Evolutionary conservation across 2,888 invertebrate genomes (phyloP).

Genomic region (Erpobdella octoculata): DNA sequence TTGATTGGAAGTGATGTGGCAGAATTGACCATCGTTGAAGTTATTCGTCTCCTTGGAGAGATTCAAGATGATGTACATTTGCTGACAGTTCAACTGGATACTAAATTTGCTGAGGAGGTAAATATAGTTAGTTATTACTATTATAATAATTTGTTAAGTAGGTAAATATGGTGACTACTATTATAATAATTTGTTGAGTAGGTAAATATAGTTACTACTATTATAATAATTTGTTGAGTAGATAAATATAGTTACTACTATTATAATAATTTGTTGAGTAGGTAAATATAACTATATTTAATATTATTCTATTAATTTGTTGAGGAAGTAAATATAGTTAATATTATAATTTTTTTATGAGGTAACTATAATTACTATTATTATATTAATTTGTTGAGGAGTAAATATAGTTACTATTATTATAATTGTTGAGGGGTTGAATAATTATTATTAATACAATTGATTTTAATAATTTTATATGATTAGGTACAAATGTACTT

Average conservation of each 20-base stretch:
- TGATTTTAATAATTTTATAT: too few species aligned
- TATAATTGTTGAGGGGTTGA: neutral
- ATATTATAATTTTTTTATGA: too few species aligned
- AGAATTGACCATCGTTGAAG: slow-evolving; percentile 1
- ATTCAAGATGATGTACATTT: slow-evolving; percentile 1
- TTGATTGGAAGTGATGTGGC: slow-evolving; percentile 5
- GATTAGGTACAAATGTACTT: neutral
- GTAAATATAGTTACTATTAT: neutral
- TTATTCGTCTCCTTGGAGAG: neutral
- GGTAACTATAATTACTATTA: too few species aligned
- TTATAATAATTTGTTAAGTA: too few species aligned
- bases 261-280: too few species aligned
- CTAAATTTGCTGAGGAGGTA: slow-evolving; percentile 20
- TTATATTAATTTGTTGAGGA: slow-evolving; percentile 17
- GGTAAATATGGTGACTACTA: too few species aligned
- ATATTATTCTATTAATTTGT: too few species aligned
- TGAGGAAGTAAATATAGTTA: too few species aligned
- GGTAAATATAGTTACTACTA: neutral
- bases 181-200: too few species aligned
- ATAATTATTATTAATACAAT: neutral
- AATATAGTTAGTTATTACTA: neutral
- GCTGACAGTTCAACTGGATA: slow-evolving; percentile 13
- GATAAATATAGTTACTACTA: neutral
- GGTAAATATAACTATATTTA: too few species aligned
- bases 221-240: neutral